Base-by-base conservation (phyloP, 2,797 vertebrate species). In the Anas bahamensis region DNA sequence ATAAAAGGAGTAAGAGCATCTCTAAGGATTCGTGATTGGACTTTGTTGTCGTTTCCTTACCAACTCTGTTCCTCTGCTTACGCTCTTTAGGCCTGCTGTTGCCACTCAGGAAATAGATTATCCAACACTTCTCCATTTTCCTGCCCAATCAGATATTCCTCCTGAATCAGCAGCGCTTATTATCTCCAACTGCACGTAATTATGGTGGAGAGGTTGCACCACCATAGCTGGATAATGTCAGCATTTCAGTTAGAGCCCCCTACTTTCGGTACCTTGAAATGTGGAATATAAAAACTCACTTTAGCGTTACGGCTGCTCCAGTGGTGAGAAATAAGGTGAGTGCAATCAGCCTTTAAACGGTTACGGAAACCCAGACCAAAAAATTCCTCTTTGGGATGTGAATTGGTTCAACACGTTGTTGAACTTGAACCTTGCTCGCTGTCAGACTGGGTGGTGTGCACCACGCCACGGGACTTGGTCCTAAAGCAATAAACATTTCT, bases 141-240 rank as follows among this genome's bases (percentile, higher is more conserved):
- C 74, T 95, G 83, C 72, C 86, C 89, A 83, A 77, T 93, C 93
- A 94, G 73, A 95, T 76, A 90, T 96, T 94, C 48, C 73, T 93
- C 48, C 84, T 91, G 92, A 93, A 85, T 90, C 92, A 95, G 94
- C 89, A 90, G 70, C 14, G 55, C 63, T 90, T 93, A 76, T 92
- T 83, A 69, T 93, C 80, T 94, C 83, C 77, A 95, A 89, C 84
- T 75, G 73, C 82, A 86, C 29, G 6, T 78, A 84, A 91, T 88
- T 92, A 79, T 10, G 50, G 56, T 78, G 44, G 66, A 81, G 71
- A 75, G 78, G 89, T 88, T 93, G 78, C 42, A 80, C 83, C 50
- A 55, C 91, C 76, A 11, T 90, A 23, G 64, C 76, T 94, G 86
- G 87, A 42, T 93, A 85, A 81, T 57, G 72, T 89, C 93, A 96